Percentiles rank a stretch among this genome's conserved stretches.
phyloP scores from a whole-genome alignment of 2,888 invertebrate species.

The Parnassius smintheus region DNA sequence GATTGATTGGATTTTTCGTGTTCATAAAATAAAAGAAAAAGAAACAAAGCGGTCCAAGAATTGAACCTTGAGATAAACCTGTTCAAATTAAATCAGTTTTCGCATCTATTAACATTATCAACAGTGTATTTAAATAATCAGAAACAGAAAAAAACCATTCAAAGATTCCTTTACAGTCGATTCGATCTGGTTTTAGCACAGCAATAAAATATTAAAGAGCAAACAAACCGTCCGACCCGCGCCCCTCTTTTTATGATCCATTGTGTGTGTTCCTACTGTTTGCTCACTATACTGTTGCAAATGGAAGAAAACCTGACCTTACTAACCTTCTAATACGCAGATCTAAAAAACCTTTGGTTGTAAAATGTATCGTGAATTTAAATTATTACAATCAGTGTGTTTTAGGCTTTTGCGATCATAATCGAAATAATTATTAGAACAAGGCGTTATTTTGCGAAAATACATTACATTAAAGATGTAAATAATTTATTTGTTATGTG shows the following conservation, averaged over 20 bases:
- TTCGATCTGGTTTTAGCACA: constrained; percentile 18
- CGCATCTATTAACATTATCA: background rate
- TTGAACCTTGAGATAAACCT: background rate
- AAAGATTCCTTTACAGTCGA: constrained; percentile 7
- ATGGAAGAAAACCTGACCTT: background rate
- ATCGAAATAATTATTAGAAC: too few species aligned
- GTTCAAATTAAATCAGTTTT: background rate
- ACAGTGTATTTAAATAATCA: background rate
- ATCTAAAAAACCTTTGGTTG: background rate
- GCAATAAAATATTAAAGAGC: constrained; percentile 22
- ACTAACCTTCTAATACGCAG: constrained; percentile 8
- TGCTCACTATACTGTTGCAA: constrained; percentile 1
- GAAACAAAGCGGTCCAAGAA: background rate
- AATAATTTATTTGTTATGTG: too few species aligned
- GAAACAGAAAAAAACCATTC: background rate
- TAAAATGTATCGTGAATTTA: too few species aligned
- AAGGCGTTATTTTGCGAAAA: too few species aligned
- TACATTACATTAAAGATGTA: too few species aligned
- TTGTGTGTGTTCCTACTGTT: constrained; percentile 4
- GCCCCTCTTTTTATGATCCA: constrained; percentile 1
- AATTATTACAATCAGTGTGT: too few species aligned
- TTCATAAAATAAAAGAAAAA: too few species aligned
- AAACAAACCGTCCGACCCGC: constrained; percentile 9
- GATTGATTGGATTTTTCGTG: too few species aligned
- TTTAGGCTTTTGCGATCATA: too few species aligned